Evolutionary conservation across 1,140 invertebrate genomes (phyloP), one percentile per base, ranked within the genome.

Genomic region (Telenomus remus): DNA sequence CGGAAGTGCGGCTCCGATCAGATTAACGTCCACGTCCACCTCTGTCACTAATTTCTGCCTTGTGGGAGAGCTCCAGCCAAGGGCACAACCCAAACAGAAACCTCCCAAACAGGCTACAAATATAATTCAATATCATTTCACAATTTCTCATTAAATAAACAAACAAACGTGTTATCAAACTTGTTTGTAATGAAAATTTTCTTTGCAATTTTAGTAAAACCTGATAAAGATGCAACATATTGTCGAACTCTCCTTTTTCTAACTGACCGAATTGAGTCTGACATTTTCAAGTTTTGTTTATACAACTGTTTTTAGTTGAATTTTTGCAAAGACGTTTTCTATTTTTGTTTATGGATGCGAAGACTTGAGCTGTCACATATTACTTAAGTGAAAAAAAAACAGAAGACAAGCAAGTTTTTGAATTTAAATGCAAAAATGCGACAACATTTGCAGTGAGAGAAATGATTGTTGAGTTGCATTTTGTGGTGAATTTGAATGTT

Each of bases 61-160:
- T 12, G 83, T 86, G 9, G 89, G 86, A 1, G 89, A 87, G 54
- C 87, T 86, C 84, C 89, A 90, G 1, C 86, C 89, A 33, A 90
- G 63, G 7, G 81, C 79, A 48, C 77, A 84, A 50, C 85, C 86
- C 12, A 86, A 39, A 0, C 78, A 78, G 55, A 85, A 85, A 42
- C 76, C 83, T 44, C 79, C 78, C 65, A 81, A 56, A 54, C 78
- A 72, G 0, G 79, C 81, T 81, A 42, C 19, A 34, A 11, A 27
- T n/a, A 75, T 59, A 39, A 39, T 11, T 39, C 9, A 9, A 5
- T 11, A 9, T 39, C 37, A 39, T 4, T n/a, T 11, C 9, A 9
- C 5, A 35, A 10, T 9, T 39, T 4, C 2, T 11, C 37, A n/a
- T 11, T 39, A 39, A 2, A 39, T n/a, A n/a, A 39, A 39, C 9